phyloP scores from a whole-genome alignment of 2,797 vertebrate species.

The Phyllotis vaccarum region DNA sequence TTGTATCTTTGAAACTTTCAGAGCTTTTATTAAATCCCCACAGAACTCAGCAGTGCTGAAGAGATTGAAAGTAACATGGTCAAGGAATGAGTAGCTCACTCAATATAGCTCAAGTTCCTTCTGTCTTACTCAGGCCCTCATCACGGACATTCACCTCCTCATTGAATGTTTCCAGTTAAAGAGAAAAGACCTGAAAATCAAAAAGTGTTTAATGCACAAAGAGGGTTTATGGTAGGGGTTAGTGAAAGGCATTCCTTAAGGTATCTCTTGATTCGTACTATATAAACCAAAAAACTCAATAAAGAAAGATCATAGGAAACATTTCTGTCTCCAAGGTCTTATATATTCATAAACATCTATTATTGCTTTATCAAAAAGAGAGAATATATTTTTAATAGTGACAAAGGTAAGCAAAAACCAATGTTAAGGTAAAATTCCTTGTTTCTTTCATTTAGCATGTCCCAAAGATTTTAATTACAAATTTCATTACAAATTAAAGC shows the following conservation, averaged over 20 bases:
- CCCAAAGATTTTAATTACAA: slow-evolving; percentile 45
- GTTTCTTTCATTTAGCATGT: slow-evolving; percentile 26
- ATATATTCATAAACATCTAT: slow-evolving; percentile 1
- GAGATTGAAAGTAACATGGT: not conserved
- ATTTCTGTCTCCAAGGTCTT: slow-evolving; percentile 50
- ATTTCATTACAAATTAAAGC: slow-evolving; percentile 32
- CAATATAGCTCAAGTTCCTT: not conserved
- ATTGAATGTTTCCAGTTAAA: not conserved
- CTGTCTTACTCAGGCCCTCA: not conserved
- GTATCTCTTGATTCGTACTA: not conserved
- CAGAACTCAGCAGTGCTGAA: not conserved
- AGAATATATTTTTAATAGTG: slow-evolving; percentile 19
- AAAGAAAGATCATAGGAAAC: not conserved
- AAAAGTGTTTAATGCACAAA: not conserved
- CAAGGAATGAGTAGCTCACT: not conserved
- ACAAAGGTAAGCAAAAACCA: slow-evolving; percentile 50
- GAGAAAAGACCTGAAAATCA: not conserved
- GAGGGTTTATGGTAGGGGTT: slow-evolving; percentile 9
- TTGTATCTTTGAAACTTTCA: no score
- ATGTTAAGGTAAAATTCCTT: not conserved
- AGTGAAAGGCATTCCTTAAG: slow-evolving; percentile 10
- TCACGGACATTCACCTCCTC: not conserved
- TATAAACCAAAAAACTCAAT: not conserved
- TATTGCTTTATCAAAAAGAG: slow-evolving; percentile 25
- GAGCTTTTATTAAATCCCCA: no score